These are phyloP conservation scores for Allophyes oxyacanthae DNA, from an alignment of 2,888 invertebrate species.

Conservation along the genomic window DNA sequence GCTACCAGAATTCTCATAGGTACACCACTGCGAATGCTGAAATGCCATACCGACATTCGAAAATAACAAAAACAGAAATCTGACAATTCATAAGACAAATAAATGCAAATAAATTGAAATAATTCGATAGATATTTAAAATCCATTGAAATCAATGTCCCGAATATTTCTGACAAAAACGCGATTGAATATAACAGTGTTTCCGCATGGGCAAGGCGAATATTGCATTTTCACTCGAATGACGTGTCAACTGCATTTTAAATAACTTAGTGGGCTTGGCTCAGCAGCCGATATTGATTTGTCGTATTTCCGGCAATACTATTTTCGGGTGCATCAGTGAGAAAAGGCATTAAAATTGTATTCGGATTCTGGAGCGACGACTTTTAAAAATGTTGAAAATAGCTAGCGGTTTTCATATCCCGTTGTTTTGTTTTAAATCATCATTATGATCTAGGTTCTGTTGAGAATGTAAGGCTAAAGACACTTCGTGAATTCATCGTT, in stretches of 20 bases:
- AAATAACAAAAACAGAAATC: too few relatives aligned
- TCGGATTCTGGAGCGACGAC: constrained; percentile 15
- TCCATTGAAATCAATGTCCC: constrained; percentile 62
- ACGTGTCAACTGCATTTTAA: constrained; percentile 87
- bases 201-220: constrained; percentile 83
- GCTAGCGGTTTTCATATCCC: constrained; percentile 7
- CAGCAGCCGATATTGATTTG: constrained; percentile 75
- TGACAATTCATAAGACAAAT: constrained; percentile 18
- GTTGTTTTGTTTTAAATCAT: constrained; percentile 2
- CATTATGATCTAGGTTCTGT: too few relatives aligned
- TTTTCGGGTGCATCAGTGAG: constrained; percentile 36
- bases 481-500: too few relatives aligned
- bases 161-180: constrained; percentile 66
- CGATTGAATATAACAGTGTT: constrained; percentile 81
- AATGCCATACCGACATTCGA: too few relatives aligned
- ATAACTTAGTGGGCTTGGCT: constrained; percentile 79
- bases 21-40: too few relatives aligned
- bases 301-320: constrained; percentile 66
- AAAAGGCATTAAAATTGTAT: constrained; percentile 37
- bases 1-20: too few relatives aligned
- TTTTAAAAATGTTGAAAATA: constrained; percentile 31
- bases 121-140: constrained; percentile 62
- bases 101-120: constrained; percentile 22
- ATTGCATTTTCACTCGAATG: constrained; percentile 85
- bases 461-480: too few relatives aligned